Evolutionary conservation across 2,113 vertebrate genomes (phyloP).

Genomic region (Sturnus vulgaris): DNA sequence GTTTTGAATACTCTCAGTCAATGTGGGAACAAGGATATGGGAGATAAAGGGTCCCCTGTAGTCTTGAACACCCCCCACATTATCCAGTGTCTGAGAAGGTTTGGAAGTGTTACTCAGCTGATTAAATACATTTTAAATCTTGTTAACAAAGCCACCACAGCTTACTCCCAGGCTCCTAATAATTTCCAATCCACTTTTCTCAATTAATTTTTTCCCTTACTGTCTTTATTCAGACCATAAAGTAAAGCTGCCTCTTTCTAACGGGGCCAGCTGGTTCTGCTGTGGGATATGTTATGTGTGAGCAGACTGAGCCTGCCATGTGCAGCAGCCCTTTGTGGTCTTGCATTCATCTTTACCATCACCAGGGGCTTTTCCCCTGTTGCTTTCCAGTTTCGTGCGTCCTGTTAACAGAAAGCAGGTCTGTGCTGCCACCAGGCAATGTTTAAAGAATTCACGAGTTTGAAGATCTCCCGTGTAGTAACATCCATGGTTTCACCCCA

Average conservation of each 20-base stretch:
- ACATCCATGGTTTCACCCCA: not conserved
- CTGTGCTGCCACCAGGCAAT: not conserved
- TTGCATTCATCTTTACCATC: not conserved
- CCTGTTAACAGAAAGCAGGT: not conserved
- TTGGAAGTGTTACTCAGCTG: not conserved
- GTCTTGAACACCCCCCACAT: not conserved
- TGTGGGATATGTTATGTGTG: rapidly evolving
- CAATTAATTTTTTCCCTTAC: not conserved
- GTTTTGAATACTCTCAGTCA: not conserved
- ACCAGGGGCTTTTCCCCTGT: not conserved
- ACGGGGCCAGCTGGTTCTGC: not conserved
- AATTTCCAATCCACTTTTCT: not conserved
- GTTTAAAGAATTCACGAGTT: not conserved
- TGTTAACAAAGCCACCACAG: not conserved
- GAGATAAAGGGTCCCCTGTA: not conserved
- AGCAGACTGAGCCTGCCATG: not conserved
- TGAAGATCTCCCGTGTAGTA: not conserved
- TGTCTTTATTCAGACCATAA: not conserved
- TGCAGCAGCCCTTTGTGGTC: not conserved
- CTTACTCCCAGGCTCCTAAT: not conserved
- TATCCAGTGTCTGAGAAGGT: not conserved
- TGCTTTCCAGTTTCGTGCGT: not conserved
- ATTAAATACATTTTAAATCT: not conserved
- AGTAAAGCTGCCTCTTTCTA: not conserved
- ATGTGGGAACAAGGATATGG: not conserved